phyloP scores from a whole-genome alignment of 2,113 vertebrate genomes.

The Triplophysa rosa region DNA sequence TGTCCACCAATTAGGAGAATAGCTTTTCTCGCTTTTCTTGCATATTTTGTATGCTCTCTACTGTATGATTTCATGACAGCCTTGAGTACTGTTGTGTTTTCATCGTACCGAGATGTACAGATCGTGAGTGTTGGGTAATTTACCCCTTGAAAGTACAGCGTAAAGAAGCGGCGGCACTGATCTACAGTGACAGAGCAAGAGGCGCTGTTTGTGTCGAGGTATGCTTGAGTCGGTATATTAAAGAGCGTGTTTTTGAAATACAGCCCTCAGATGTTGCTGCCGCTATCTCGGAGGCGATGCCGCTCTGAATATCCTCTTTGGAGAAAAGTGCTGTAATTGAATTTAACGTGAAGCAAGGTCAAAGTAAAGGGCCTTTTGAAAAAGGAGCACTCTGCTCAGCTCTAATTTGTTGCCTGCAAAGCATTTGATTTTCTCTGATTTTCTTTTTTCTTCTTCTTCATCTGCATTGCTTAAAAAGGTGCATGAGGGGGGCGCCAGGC shows the following conservation, averaged over 20 bases:
- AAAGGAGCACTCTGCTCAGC: slow-evolving; percentile 30
- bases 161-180: slow-evolving; percentile 32
- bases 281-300: slow-evolving; percentile 37
- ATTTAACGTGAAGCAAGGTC: slow-evolving; percentile 47
- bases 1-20: slow-evolving; percentile 49
- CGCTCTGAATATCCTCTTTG: slow-evolving; percentile 44
- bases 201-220: slow-evolving; percentile 44
- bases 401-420: slow-evolving; percentile 45
- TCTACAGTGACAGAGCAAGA: slow-evolving; percentile 42
- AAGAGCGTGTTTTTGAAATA: slow-evolving; percentile 47
- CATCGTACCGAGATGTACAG: slow-evolving; percentile 18
- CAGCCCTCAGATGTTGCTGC: slow-evolving; percentile 39
- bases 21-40: slow-evolving; percentile 15
- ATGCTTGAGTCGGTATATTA: slow-evolving; percentile 34
- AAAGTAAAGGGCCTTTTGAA: slow-evolving; percentile 49
- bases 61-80: slow-evolving; percentile 49
- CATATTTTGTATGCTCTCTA: slow-evolving; percentile 35
- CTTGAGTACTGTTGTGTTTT: slow-evolving; percentile 39
- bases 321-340: slow-evolving; percentile 46
- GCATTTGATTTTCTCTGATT: slow-evolving; percentile 34
- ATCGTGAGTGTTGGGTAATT: slow-evolving; percentile 34
- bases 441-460: background rate
- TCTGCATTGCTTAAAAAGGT: slow-evolving; percentile 25
- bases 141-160: slow-evolving; percentile 31
- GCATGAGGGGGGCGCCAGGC: slow-evolving; percentile 12